phyloP scores from a whole-genome alignment of 64 coral and sea anemone genomes.

The Hydrozoanthus tunicans region DNA sequence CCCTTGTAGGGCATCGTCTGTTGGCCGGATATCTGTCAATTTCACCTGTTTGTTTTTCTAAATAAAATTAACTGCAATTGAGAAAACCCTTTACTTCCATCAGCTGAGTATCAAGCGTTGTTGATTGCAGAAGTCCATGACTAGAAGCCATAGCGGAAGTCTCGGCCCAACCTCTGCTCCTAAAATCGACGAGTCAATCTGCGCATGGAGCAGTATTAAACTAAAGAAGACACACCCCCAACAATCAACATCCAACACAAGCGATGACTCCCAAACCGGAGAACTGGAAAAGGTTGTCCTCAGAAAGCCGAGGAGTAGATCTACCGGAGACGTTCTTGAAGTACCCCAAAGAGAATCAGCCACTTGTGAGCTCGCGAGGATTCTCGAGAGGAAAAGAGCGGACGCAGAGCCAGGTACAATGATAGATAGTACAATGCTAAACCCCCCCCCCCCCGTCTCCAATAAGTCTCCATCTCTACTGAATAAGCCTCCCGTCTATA shows the following conservation, averaged over 20 bases:
- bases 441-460: no score
- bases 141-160: conserved; percentile 10
- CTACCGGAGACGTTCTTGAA: conserved; percentile 19
- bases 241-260: not conserved
- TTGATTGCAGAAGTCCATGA: conserved; percentile 12
- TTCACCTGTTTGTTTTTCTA: conserved; percentile 1
- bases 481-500: no score
- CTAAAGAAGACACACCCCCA: conserved; percentile 20
- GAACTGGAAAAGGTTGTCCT: conserved; percentile 32
- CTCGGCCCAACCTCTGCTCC: not conserved
- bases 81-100: no score
- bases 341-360: not conserved
- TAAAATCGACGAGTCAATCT: not conserved
- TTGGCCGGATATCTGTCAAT: not conserved
- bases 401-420: conserved; percentile 39
- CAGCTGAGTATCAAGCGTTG: not conserved
- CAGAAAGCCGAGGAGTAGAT: conserved; percentile 32
- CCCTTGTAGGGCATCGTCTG: no score
- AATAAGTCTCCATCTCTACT: no score
- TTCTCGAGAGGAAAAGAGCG: conserved; percentile 24
- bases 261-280: not conserved
- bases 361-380: not conserved
- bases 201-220: conserved; percentile 13
- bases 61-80: not conserved
- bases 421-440: no score